Percentiles rank a stretch among this genome's conserved stretches.
Conservation (phyloP, 2,888 invertebrate genomes). For the Xanthia togata region DNA sequence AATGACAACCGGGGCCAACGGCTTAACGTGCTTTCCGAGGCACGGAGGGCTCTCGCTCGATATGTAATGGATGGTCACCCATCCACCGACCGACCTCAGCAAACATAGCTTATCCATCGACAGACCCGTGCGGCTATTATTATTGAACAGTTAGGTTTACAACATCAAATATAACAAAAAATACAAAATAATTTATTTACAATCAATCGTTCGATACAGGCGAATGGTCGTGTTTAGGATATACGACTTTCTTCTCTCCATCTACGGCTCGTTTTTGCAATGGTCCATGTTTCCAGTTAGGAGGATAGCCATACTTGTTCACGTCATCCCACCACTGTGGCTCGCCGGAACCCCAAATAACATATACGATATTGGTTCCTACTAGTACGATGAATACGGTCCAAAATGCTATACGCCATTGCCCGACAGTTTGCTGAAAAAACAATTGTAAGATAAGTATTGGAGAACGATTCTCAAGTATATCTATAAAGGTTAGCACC, state of each 20-base stretch:
- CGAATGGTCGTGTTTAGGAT: slow-evolving; percentile 85
- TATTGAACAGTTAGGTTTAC: too few relatives aligned
- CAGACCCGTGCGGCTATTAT: too few relatives aligned
- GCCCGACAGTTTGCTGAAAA: slow-evolving; percentile 90
- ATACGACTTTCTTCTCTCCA: slow-evolving; percentile 80
- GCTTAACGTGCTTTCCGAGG: too few relatives aligned
- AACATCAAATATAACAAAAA: too few relatives aligned
- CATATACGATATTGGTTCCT: slow-evolving; percentile 92
- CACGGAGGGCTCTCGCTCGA: too few relatives aligned
- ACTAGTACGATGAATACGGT: slow-evolving; percentile 92
- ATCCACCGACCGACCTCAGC: too few relatives aligned
- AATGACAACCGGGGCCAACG: too few relatives aligned
- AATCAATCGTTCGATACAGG: slow-evolving; percentile 76
- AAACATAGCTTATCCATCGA: too few relatives aligned
- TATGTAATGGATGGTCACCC: too few relatives aligned
- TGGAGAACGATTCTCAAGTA: not conserved
- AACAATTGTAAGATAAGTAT: slow-evolving; percentile 53
- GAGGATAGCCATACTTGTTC: slow-evolving; percentile 85
- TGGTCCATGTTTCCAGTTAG: slow-evolving; percentile 83
- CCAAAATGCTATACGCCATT: slow-evolving; percentile 96
- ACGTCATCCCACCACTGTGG: slow-evolving; percentile 94
- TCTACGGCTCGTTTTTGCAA: slow-evolving; percentile 73
- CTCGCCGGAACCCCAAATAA: slow-evolving; percentile 94
- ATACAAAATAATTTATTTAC: slow-evolving; percentile 34
- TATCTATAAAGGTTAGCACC: not conserved